Evolutionary conservation across 2,888 invertebrate genomes (phyloP).

Genomic region (Sipha maydis): DNA sequence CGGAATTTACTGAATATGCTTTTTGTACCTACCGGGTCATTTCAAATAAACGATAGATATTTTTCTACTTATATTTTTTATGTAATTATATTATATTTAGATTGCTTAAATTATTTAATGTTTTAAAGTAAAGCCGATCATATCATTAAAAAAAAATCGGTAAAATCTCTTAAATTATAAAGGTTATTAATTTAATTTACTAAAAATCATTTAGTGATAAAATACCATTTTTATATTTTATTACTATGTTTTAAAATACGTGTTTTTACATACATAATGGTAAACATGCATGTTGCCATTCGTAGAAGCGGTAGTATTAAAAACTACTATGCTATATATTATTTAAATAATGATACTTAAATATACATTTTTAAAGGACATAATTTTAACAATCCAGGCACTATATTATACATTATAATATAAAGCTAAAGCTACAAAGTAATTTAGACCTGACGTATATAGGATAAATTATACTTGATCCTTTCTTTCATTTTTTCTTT

Average conservation of each 20-base stretch:
- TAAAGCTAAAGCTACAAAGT: background rate
- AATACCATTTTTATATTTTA: background rate
- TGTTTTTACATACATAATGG: background rate
- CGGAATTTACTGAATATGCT: no score
- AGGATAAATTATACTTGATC: background rate
- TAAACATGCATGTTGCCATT: background rate
- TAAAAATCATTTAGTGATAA: background rate
- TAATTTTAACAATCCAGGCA: background rate
- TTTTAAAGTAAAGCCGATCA: no score
- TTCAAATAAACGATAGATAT: no score
- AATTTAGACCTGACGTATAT: background rate
- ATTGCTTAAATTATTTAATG: no score
- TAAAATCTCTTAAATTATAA: background rate
- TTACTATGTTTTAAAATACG: background rate
- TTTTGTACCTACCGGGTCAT: no score
- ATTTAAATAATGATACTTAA: constrained; percentile 12
- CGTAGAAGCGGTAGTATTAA: background rate
- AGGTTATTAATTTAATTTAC: background rate
- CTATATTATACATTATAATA: background rate
- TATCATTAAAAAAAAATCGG: background rate
- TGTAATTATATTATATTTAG: no score
- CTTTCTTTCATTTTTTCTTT: background rate
- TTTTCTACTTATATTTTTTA: no score
- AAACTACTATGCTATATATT: background rate
- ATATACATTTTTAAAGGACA: background rate